Conservation (phyloP, 2,113 vertebrate species). For the Platichthys stellatus region DNA sequence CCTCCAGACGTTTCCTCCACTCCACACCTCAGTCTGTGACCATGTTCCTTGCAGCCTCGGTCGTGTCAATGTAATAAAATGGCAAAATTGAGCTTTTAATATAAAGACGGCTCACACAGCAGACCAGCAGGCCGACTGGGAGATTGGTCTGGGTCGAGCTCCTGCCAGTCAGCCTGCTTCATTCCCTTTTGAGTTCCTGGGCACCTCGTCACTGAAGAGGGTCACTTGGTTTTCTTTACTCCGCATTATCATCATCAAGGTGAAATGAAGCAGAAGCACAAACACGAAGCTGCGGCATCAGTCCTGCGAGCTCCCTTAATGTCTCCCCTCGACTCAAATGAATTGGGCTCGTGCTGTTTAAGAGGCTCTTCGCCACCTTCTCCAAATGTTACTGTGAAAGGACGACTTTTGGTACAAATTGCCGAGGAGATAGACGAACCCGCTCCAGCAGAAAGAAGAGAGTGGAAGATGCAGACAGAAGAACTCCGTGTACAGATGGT, state of each 20-base stretch:
- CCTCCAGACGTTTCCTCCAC: neutral
- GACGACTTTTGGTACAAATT: conserved; percentile 25
- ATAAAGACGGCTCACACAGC: conserved; percentile 11
- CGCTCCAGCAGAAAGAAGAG: neutral
- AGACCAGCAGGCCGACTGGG: neutral
- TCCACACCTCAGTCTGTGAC: neutral
- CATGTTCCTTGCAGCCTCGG: neutral
- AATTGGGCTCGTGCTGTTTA: conserved; percentile 42
- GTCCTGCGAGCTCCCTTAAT: neutral
- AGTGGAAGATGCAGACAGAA: conserved; percentile 11
- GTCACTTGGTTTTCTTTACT: conserved; percentile 21
- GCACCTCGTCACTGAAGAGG: conserved; percentile 4
- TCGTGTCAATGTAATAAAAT: conserved; percentile 8
- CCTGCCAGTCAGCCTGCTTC: conserved; percentile 42
- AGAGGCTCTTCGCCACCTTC: conserved; percentile 15
- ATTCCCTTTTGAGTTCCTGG: conserved; percentile 39
- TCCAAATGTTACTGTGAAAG: conserved; percentile 7
- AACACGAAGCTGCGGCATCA: neutral
- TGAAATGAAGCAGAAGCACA: conserved; percentile 1
- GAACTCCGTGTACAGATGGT: conserved; percentile 20
- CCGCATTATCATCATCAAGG: conserved; percentile 12
- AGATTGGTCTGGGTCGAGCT: conserved; percentile 31
- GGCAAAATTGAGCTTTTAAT: conserved; percentile 6
- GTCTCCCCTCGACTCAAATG: neutral
- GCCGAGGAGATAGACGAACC: conserved; percentile 29